phyloP scores from a whole-genome alignment of 2,888 invertebrate genomes.

The Nomada fabriciana region DNA sequence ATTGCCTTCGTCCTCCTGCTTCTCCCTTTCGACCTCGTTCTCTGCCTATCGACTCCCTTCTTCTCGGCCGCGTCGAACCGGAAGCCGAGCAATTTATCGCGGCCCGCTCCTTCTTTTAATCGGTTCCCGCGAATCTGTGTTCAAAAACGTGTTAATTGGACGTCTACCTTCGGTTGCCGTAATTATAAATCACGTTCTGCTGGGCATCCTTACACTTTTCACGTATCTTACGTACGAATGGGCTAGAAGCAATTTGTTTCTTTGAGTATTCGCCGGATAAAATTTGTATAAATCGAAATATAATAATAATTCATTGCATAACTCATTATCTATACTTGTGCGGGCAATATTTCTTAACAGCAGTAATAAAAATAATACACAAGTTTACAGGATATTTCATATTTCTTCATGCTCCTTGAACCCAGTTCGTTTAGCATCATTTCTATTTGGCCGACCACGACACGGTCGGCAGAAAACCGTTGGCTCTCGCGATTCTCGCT shows the following conservation, averaged over 20 bases:
- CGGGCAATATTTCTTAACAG: no score
- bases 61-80: constrained; percentile 60
- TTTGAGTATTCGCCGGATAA: no score
- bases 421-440: neutral
- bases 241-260: no score
- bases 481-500: constrained; percentile 14
- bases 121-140: constrained; percentile 43
- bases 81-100: constrained; percentile 72
- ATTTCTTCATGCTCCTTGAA: neutral
- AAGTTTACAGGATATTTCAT: no score
- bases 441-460: neutral
- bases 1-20: constrained; percentile 63
- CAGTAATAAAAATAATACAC: no score
- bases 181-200: constrained; percentile 11
- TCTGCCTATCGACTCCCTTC: constrained; percentile 44
- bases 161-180: constrained; percentile 18
- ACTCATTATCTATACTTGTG: no score
- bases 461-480: constrained; percentile 29
- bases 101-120: constrained; percentile 39
- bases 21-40: constrained; percentile 56
- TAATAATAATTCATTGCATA: no score
- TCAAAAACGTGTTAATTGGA: constrained; percentile 58
- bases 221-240: no score
- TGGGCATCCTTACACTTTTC: neutral
- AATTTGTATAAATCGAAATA: no score